These are phyloP conservation scores for Ophraella communa DNA, from an alignment of 2,888 invertebrate genomes.

Conservation along the genomic window DNA sequence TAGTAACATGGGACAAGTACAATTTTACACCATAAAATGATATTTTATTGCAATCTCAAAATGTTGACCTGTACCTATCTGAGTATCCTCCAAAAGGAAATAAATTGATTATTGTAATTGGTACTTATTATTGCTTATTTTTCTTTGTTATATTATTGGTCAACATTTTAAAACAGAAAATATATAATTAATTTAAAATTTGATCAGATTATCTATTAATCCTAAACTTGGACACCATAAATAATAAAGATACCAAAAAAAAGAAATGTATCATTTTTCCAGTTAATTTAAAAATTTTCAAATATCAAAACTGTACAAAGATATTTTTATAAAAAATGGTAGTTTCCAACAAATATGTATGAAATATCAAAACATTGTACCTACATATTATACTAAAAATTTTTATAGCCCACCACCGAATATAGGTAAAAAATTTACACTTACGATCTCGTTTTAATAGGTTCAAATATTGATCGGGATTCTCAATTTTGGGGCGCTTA, in stretches of 20 bases:
- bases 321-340: conserved; percentile 6
- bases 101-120: too few species aligned
- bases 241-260: too few species aligned
- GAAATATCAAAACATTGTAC: background rate
- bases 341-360: background rate
- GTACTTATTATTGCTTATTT: too few species aligned
- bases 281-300: background rate
- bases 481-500: conserved; percentile 65
- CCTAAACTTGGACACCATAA: background rate
- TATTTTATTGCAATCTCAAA: background rate
- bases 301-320: background rate
- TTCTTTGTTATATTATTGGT: background rate
- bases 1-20: conserved; percentile 1
- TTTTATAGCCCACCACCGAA: conserved; percentile 37
- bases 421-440: conserved; percentile 53
- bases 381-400: conserved; percentile 14
- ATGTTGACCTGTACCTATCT: background rate
- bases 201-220: background rate
- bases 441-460: conserved; percentile 63
- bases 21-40: background rate
- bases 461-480: conserved; percentile 61
- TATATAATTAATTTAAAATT: background rate
- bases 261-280: background rate
- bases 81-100: background rate
- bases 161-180: background rate